phyloP scores from a whole-genome alignment of 1,140 invertebrate species.

The Antheraea mylitta region DNA sequence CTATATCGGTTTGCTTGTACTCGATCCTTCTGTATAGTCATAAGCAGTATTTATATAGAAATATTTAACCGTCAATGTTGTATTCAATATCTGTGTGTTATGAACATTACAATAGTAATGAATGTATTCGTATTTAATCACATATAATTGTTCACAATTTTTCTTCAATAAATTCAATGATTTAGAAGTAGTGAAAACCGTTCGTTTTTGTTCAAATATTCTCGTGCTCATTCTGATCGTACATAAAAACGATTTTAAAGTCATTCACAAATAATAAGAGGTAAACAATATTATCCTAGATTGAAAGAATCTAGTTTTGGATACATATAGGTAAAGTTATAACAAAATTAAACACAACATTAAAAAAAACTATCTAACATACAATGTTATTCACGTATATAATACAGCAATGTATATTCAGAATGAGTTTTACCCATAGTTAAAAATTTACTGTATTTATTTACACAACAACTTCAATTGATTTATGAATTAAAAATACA shows the following conservation, averaged over 20 bases:
- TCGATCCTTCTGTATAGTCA: too few species aligned
- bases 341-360: too few species aligned
- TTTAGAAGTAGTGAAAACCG: neutral
- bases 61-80: neutral
- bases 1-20: neutral
- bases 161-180: neutral
- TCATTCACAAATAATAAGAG: too few species aligned
- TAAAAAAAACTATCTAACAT: too few species aligned
- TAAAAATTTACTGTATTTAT: too few species aligned
- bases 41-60: neutral
- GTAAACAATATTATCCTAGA: too few species aligned
- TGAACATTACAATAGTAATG: neutral
- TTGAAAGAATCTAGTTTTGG: too few species aligned
- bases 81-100: neutral
- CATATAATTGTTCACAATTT: neutral
- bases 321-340: too few species aligned
- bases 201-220: neutral
- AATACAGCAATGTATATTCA: neutral
- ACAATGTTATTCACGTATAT: too few species aligned
- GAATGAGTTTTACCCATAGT: neutral
- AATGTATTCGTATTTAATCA: slow-evolving; percentile 3
- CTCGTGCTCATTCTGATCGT: neutral
- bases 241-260: too few species aligned
- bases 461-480: neutral
- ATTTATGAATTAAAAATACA: neutral